Evolutionary conservation across 1,140 invertebrate species (phyloP).

Genomic region (Lepidurus packardi): DNA sequence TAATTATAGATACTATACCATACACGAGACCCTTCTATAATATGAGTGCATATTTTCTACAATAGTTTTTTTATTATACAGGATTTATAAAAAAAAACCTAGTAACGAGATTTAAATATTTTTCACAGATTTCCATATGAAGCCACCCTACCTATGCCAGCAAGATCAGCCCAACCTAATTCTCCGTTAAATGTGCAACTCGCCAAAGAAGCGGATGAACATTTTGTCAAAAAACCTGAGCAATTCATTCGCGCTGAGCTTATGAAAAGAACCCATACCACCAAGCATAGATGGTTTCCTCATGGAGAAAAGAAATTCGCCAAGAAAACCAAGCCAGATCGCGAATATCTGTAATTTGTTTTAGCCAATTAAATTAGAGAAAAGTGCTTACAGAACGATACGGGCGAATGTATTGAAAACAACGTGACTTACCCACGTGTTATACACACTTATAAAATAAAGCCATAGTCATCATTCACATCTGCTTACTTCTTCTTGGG

Average conservation of each 20-base stretch:
- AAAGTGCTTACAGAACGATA: constrained; percentile 20
- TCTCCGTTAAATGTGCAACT: constrained; percentile 42
- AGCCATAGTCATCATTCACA: constrained; percentile 16
- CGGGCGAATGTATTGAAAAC: constrained; percentile 20
- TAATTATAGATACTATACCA: no score
- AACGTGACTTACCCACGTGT: constrained; percentile 9
- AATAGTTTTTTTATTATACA: background rate
- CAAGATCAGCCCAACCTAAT: constrained; percentile 39
- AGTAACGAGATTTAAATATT: background rate
- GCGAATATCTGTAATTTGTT: constrained; percentile 38
- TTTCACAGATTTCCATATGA: constrained; percentile 69
- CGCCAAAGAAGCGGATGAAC: constrained; percentile 54
- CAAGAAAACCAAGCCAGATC: constrained; percentile 36
- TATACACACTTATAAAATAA: constrained; percentile 4
- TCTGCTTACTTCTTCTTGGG: constrained; percentile 18
- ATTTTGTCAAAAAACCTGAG: constrained; percentile 59
- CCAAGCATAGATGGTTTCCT: constrained; percentile 72
- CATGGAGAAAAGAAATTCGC: constrained; percentile 48
- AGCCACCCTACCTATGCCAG: constrained; percentile 64
- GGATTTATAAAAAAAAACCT: background rate
- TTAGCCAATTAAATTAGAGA: background rate
- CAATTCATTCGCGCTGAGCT: constrained; percentile 59
- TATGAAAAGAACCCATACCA: constrained; percentile 66
- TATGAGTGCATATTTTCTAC: background rate
- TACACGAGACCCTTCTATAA: no score